These are phyloP conservation scores for Wiebesia pumilae DNA, from an alignment of 1,140 invertebrate genomes.

Conservation along the genomic window DNA sequence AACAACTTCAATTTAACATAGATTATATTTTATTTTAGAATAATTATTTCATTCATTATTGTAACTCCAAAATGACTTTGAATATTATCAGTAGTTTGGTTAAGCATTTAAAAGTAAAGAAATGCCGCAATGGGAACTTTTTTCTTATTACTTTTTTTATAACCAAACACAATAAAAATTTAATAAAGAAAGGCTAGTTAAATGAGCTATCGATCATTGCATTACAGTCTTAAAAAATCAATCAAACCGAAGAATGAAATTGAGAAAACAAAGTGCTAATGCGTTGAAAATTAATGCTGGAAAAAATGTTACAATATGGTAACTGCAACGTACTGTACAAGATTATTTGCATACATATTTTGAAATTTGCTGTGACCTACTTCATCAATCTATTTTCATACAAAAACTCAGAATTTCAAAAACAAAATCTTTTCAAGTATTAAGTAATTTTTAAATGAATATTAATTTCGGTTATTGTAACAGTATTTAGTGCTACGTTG, in stretches of 20 bases:
- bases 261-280: neutral
- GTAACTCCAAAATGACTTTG: conserved; percentile 30
- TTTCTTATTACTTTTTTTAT: conserved; percentile 20
- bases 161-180: conserved; percentile 23
- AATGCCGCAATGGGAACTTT: neutral
- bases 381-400: conserved; percentile 68
- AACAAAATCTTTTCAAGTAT: conserved; percentile 31
- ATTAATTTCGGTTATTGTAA: conserved; percentile 62
- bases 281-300: neutral
- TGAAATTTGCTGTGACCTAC: conserved; percentile 66
- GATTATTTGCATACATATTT: conserved; percentile 66
- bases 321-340: conserved; percentile 42
- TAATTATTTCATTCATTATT: conserved; percentile 31
- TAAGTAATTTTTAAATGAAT: conserved; percentile 55
- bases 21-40: conserved; percentile 31
- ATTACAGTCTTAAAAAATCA: conserved; percentile 39
- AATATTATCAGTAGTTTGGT: conserved; percentile 30
- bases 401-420: conserved; percentile 36
- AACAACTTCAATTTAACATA: conserved; percentile 32
- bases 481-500: conserved; percentile 62
- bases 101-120: conserved; percentile 44
- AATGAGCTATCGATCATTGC: neutral
- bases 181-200: conserved; percentile 7
- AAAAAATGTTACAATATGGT: conserved; percentile 31
- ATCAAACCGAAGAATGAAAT: conserved; percentile 35